phyloP scores from a whole-genome alignment of 1,140 invertebrate genomes.

The Drosophila paulistorum region DNA sequence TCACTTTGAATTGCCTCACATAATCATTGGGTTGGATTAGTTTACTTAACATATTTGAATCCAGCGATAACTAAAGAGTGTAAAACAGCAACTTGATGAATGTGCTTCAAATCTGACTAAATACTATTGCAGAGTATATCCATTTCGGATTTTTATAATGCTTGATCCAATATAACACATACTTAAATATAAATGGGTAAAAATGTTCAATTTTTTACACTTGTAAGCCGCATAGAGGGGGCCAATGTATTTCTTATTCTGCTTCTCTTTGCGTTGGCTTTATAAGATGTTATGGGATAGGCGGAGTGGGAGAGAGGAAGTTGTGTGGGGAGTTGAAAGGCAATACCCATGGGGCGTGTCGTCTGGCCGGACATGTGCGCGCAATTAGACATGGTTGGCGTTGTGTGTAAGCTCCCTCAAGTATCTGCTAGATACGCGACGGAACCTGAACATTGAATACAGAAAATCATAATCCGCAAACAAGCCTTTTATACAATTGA shows the following conservation, averaged over 20 bases:
- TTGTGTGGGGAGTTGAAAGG: background rate
- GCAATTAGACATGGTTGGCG: slow-evolving; percentile 71
- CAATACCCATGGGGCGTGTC: slow-evolving; percentile 59
- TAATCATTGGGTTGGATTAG: too few relatives aligned
- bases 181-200: too few relatives aligned
- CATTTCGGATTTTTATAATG: background rate
- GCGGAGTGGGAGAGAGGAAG: background rate
- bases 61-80: too few relatives aligned
- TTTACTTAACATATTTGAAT: too few relatives aligned
- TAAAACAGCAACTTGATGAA: too few relatives aligned
- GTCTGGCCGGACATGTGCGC: slow-evolving; percentile 67
- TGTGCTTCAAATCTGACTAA: too few relatives aligned
- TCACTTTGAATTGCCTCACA: too few relatives aligned
- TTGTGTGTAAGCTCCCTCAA: slow-evolving; percentile 61
- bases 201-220: slow-evolving; percentile 28
- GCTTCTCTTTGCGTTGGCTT: background rate
- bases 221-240: background rate
- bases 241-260: too few relatives aligned
- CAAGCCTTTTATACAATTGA: slow-evolving; percentile 79
- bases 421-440: slow-evolving; percentile 69
- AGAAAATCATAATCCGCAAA: slow-evolving; percentile 73
- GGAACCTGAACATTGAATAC: slow-evolving; percentile 12
- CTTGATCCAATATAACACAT: background rate
- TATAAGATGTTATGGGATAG: background rate
- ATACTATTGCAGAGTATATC: too few relatives aligned